phyloP scores from a whole-genome alignment of 2,113 vertebrate species.

The Seriola aureovittata region DNA sequence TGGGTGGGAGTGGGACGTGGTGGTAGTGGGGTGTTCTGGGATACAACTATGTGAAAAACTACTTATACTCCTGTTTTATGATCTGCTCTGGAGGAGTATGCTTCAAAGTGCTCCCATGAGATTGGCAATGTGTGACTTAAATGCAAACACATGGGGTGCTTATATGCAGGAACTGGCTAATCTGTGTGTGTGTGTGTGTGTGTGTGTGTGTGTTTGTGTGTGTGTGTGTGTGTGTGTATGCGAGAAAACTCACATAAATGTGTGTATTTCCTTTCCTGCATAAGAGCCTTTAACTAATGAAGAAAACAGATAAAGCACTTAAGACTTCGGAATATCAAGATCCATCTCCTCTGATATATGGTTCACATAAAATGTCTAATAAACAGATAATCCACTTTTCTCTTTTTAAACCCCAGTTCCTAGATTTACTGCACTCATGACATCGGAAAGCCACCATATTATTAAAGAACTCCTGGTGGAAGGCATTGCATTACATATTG shows the following conservation, averaged over 20 bases:
- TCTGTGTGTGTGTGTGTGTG: slow-evolving; percentile 66
- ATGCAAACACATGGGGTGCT: slow-evolving; percentile 85
- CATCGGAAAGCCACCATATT: slow-evolving; percentile 35
- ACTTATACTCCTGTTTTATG: slow-evolving; percentile 83
- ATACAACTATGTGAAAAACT: slow-evolving; percentile 81
- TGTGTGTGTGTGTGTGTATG: slow-evolving; percentile 31
- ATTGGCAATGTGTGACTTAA: slow-evolving; percentile 85
- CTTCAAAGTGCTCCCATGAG: slow-evolving; percentile 83
- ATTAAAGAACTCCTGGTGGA: slow-evolving; percentile 49
- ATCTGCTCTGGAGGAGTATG: slow-evolving; percentile 81
- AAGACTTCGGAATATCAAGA: slow-evolving; percentile 56
- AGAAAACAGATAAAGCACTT: slow-evolving; percentile 83
- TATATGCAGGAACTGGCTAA: slow-evolving; percentile 82
- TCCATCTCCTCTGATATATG: slow-evolving; percentile 74
- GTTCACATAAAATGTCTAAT: slow-evolving; percentile 79
- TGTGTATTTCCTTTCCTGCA: slow-evolving; percentile 41
- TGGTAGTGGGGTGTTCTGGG: slow-evolving; percentile 54
- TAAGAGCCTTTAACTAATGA: slow-evolving; percentile 73
- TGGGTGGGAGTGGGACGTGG: slow-evolving; percentile 39
- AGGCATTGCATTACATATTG: slow-evolving; percentile 41
- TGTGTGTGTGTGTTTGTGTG: slow-evolving; percentile 33
- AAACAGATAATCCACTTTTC: slow-evolving; percentile 79
- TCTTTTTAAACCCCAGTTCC: slow-evolving; percentile 44
- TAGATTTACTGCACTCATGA: slow-evolving; percentile 68
- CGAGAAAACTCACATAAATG: neutral